Conservation (phyloP, 2,888 invertebrate species). For the Anodontia alba region DNA sequence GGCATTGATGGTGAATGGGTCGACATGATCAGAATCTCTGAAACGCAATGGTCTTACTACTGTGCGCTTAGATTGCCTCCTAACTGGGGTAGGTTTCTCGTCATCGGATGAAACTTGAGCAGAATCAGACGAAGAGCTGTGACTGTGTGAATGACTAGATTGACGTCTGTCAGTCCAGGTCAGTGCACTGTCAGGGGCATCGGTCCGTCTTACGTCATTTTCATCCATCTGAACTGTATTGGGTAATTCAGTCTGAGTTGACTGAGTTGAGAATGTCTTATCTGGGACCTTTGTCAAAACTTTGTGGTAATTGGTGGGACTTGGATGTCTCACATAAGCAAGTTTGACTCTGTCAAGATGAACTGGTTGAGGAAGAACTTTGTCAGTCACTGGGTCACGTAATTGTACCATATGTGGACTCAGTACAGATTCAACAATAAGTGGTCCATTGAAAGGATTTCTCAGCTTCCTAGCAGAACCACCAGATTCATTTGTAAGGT, state of each 20-base stretch:
- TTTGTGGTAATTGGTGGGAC: conserved; percentile 33
- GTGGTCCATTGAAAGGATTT: conserved; percentile 47
- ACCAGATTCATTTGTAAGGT: conserved; percentile 38
- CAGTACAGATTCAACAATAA: conserved; percentile 39
- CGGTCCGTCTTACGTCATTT: neutral
- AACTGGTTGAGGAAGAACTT: conserved; percentile 32
- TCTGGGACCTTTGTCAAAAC: conserved; percentile 20
- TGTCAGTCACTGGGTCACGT: conserved; percentile 19
- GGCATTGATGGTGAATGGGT: neutral
- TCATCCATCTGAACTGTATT: neutral
- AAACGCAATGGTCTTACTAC: conserved; percentile 24
- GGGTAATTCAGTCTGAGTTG: neutral
- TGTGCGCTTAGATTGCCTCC: conserved; percentile 14
- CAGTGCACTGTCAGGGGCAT: neutral
- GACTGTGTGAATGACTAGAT: neutral
- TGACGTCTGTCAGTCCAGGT: neutral
- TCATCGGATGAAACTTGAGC: neutral
- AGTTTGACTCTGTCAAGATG: conserved; percentile 56
- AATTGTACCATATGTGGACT: conserved; percentile 50
- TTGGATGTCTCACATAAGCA: conserved; percentile 54
- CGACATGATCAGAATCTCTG: conserved; percentile 26
- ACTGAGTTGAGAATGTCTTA: neutral
- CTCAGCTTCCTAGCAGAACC: conserved; percentile 50
- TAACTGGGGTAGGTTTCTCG: neutral
- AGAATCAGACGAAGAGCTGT: too few relatives aligned